Base-by-base conservation (phyloP, 2,113 vertebrate species). In the Lycaon pictus region DNA sequence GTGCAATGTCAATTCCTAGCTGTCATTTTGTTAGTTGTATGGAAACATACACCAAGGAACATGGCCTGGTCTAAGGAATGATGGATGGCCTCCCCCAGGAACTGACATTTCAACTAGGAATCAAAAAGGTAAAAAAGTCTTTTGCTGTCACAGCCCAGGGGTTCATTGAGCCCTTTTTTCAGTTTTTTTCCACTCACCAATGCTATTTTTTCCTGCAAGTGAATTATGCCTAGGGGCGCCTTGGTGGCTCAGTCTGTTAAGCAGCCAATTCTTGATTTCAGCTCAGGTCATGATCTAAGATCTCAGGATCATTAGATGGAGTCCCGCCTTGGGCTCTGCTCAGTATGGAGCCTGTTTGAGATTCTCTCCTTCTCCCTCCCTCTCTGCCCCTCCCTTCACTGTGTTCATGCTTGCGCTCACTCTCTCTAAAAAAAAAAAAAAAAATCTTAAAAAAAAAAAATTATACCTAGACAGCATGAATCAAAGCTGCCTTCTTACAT, bases 51-150 rank as follows among this genome's bases (percentile, higher is more conserved):
- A 72, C 37, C 22, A 76, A 87, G 11, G 55, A 71, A 48, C 65
- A 89, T 43, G 51, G 69, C 56, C 58, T 76, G 84, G 60, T 71
- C 29, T n/a, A 79, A 29, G 23, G 51, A 16, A 81, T 58, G 51
- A 74, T 10, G 9, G 25, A 32, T 20, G 62, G 43, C 20, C 69
- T 86, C 56, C 83, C 48, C 1, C 1, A 84, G 43, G 53, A 92
- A 88, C 53, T 62, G 65, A 85, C 35, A 56, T 90, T 88, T 84
- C 88, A 92, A 83, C 67, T 72, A 48, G 91, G 22, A 81, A 25
- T 58, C 91, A 51, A 37, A 95, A 91, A 95, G 51, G 43, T 63
- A 48, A 93, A 71, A 85, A 85, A 25, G 11, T 37, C 86, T 93
- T 65, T 62, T 22, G 2, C 83, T 90, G 7, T 48, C 55, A 58